Base-by-base conservation (phyloP, 2,113 vertebrate genomes). In the Condylura cristata region DNA sequence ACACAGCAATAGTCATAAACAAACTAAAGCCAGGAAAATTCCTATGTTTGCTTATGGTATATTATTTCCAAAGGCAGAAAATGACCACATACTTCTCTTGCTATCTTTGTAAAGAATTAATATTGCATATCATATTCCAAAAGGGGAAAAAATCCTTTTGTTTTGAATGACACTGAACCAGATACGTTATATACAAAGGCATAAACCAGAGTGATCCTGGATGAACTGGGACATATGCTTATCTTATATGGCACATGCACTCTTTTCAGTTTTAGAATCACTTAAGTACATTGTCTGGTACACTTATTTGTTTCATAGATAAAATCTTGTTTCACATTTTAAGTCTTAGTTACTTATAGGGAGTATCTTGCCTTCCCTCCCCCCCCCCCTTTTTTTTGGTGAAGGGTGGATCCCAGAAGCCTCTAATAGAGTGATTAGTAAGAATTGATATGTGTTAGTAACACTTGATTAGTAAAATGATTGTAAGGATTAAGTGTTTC, bases 41-140 rank as follows among this genome's bases (percentile, higher is more conserved):
- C 6, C n/a, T 70, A 2, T 44, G 14, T 61, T 8, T n/a, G 24
- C 28, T 53, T 60, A 30, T 3, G 32, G 66, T 34, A 9, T 68
- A 11, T 85, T 41, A 93, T 91, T 75, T 89, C 39, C 10, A 84
- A 95, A 83, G 48, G 9, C 24, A 78, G 51, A 91, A 76, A 93
- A 30, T 66, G 41, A 84, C 83, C 63, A 13, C 22, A 61, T 71
- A 70, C 60, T 56, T 85, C 58, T 79, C 9, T 8, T 70, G 85
- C 28, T 65, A 4, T 44, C 41, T 10, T 56, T 60, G 51, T 71
- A 78, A 91, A 81, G 39, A 85, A 58, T 48, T 74, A 70, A 60
- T 53, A 46, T 8, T 51, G 34, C 3, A 41, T 8, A 2, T 12
- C n/a, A 12, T 72, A 58, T 46, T 44, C 63, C 46, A 72, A 72